phyloP scores from a whole-genome alignment of 2,888 invertebrate species.

The Philereme vetulata region DNA sequence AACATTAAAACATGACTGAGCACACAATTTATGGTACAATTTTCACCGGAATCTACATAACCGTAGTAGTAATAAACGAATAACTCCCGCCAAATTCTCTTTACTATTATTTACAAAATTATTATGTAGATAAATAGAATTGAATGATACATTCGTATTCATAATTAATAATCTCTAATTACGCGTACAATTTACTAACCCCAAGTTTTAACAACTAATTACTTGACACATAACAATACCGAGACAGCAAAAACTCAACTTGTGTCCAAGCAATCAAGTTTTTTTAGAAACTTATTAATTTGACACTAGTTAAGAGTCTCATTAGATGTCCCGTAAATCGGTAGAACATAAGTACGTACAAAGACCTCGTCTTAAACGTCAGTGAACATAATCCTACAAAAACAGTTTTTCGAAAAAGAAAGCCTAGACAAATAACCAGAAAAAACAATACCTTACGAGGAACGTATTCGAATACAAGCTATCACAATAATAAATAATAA shows the following conservation, averaged over 20 bases:
- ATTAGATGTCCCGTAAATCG: too few relatives aligned
- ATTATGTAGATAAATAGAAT: background rate
- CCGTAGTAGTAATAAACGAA: constrained; percentile 11
- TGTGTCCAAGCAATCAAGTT: too few relatives aligned
- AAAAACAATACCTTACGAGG: constrained; percentile 15
- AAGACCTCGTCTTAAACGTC: constrained; percentile 22
- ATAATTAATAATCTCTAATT: constrained; percentile 21
- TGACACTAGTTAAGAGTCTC: too few relatives aligned
- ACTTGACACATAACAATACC: too few relatives aligned
- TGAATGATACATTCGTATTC: constrained; percentile 10
- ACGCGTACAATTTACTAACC: constrained; percentile 24
- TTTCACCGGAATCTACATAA: constrained; percentile 11
- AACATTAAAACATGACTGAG: constrained; percentile 15
- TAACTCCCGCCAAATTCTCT: constrained; percentile 8
- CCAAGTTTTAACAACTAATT: too few relatives aligned
- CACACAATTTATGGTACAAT: constrained; percentile 16
- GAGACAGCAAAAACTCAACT: too few relatives aligned
- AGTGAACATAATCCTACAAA: constrained; percentile 14
- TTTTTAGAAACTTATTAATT: too few relatives aligned
- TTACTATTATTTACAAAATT: constrained; percentile 5
- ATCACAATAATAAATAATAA: constrained; percentile 24
- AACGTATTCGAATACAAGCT: constrained; percentile 14
- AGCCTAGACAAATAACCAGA: constrained; percentile 7
- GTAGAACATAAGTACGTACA: too few relatives aligned
- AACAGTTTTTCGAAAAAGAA: constrained; percentile 11